Percentiles rank a stretch among this genome's conserved stretches.
Evolutionary conservation across 2,113 vertebrate genomes (phyloP).

Genomic region (Chloroceryle aenea): DNA sequence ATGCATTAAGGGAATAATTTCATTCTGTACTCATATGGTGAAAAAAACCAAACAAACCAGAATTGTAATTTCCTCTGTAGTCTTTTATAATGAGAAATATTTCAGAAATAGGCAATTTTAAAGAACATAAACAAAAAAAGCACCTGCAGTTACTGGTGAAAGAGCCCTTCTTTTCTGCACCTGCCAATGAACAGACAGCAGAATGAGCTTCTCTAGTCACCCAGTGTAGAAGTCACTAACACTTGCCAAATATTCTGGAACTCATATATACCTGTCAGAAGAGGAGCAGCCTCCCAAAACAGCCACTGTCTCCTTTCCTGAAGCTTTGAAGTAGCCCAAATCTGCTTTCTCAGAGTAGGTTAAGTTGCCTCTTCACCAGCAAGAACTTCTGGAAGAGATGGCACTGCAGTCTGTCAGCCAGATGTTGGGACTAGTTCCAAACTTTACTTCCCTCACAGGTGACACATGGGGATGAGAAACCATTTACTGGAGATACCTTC

Average conservation of each 20-base stretch:
- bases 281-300: not conserved
- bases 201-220: not conserved
- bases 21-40: not conserved
- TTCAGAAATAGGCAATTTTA: slow-evolving; percentile 8
- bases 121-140: not conserved
- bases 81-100: slow-evolving; percentile 26
- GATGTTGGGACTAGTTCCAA: not conserved
- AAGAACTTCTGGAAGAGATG: not conserved
- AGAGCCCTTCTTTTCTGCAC: not conserved
- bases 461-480: not conserved
- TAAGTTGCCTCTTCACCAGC: not conserved
- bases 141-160: not conserved
- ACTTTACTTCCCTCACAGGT: not conserved
- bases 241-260: not conserved
- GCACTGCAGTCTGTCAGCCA: not conserved
- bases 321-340: not conserved
- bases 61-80: slow-evolving; percentile 10
- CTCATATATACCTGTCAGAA: not conserved
- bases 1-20: not conserved
- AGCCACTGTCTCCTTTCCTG: not conserved
- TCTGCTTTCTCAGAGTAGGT: not conserved
- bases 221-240: not conserved
- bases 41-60: not conserved
- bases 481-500: not conserved
- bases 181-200: not conserved